Conservation (phyloP, 2,113 vertebrate genomes). For the Hemibagrus wyckioides region DNA sequence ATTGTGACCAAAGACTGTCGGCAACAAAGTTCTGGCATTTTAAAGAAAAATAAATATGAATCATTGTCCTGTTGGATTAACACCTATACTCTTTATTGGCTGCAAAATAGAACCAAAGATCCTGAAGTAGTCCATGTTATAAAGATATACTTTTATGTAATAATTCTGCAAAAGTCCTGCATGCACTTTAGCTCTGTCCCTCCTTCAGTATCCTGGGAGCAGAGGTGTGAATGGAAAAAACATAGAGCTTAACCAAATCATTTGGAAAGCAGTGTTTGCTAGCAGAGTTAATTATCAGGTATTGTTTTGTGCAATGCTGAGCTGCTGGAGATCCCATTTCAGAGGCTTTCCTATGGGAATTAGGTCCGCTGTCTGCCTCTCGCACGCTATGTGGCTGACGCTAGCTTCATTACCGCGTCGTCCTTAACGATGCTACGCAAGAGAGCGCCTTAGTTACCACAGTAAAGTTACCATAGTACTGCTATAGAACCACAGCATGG, state of each 20-base stretch:
- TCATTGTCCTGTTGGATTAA: background rate
- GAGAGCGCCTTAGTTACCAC: slow-evolving; percentile 51
- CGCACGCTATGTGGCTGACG: slow-evolving; percentile 47
- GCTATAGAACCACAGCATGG: slow-evolving; percentile 17
- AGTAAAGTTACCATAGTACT: slow-evolving; percentile 55
- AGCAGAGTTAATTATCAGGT: slow-evolving; percentile 61
- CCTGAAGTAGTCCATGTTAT: background rate
- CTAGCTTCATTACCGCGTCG: slow-evolving; percentile 43
- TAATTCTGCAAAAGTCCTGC: slow-evolving; percentile 19
- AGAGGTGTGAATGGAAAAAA: slow-evolving; percentile 56
- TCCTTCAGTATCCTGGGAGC: slow-evolving; percentile 48
- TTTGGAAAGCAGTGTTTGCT: slow-evolving; percentile 48
- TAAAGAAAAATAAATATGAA: background rate
- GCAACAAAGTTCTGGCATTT: too few species aligned
- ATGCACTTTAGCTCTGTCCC: slow-evolving; percentile 31
- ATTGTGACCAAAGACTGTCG: too few species aligned
- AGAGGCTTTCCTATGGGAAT: slow-evolving; percentile 45
- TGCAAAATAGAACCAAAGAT: background rate
- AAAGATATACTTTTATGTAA: background rate
- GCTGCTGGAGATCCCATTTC: slow-evolving; percentile 33
- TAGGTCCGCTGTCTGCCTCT: slow-evolving; percentile 30
- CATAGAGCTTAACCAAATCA: slow-evolving; percentile 44
- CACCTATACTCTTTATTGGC: background rate
- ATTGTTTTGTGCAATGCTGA: slow-evolving; percentile 53
- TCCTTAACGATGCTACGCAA: slow-evolving; percentile 51